Base-by-base conservation (phyloP, 1,140 invertebrate species). In the Eubasilissa regina region DNA sequence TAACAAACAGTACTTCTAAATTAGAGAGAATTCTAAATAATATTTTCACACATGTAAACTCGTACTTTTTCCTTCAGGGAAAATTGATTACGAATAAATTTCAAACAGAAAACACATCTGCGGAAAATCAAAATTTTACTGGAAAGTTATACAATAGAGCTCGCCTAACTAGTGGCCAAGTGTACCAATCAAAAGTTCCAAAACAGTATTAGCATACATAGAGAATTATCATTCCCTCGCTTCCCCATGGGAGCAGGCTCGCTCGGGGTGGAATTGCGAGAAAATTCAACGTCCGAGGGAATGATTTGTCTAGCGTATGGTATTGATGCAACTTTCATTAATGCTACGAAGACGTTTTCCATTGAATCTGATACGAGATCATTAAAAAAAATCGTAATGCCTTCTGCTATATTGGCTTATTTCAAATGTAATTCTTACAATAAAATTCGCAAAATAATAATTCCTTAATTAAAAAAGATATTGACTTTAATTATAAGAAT, bases 151-250 rank as follows among this genome's bases (percentile, higher is more conserved):
- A 55, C 51, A 74, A 74, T 17, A 19, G 21, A 74, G 51, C 45
- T 68, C 13, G 51, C 47, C 47, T 73, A 51, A 73, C 73, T 35
- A 21, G 62, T 72, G 15, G 77, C 15, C 78, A 79, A 79, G 60
- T 53, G 78, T 53, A 75, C 72, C 74, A 80, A 80, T 80, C 79
- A 76, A 80, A 80, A 80, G 60, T 80, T 80, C 64, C 35, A 56
- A 35, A 76, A 80, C 74, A 80, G 45, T 72, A 80, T 80, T 80
- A 80, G 73, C 79, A 80, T 80, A 80, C 74, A 80, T 60, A 56
- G 78, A 79, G 78, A 75, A 79, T 79, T 75, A 75, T 55, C 43
- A 75, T 66, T 17, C 72, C 4, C 25, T 9, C 21, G 17, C 25
- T 17, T 4, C 48, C 68, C 51, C 44, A 15, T 4, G 68, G 68